Evolutionary conservation across 2,113 vertebrate genomes (phyloP).

Genomic region (Haemorhous mexicanus): DNA sequence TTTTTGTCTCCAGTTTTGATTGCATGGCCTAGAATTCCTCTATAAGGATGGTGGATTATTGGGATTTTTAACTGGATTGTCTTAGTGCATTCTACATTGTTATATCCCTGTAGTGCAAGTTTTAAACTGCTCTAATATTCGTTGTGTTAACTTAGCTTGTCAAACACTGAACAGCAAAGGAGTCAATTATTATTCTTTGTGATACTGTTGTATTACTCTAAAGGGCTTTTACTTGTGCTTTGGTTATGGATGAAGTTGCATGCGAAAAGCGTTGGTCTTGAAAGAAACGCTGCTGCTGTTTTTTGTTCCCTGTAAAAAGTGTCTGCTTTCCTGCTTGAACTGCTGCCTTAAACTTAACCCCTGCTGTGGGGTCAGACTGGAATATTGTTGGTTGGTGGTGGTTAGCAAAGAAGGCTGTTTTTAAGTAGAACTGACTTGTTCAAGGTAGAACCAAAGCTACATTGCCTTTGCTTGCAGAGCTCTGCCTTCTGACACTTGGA

Average conservation of each 20-base stretch:
- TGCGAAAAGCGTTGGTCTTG: not conserved
- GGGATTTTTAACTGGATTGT: not conserved
- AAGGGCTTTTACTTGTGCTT: not conserved
- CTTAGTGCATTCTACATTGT: not conserved
- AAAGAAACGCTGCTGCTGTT: not conserved
- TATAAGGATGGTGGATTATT: not conserved
- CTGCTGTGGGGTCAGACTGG: not conserved
- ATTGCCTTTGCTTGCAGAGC: not conserved
- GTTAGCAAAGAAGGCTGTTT: not conserved
- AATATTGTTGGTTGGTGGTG: not conserved
- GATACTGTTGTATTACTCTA: not conserved
- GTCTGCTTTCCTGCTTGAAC: not conserved
- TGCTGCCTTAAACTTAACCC: not conserved
- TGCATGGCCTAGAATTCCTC: not conserved
- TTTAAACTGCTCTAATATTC: not conserved
- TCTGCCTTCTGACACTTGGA: not conserved
- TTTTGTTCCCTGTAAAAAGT: not conserved
- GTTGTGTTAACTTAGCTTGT: not conserved
- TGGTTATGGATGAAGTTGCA: not conserved
- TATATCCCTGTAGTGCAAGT: not conserved
- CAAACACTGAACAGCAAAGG: not conserved
- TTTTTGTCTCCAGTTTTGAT: conserved; percentile 20
- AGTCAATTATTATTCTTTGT: not conserved
- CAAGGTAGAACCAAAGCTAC: not conserved
- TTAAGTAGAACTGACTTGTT: not conserved